Evolutionary conservation across 2,113 vertebrate species (phyloP), one percentile per base, ranked within the genome.

Genomic region (Erpornis zantholeuca): DNA sequence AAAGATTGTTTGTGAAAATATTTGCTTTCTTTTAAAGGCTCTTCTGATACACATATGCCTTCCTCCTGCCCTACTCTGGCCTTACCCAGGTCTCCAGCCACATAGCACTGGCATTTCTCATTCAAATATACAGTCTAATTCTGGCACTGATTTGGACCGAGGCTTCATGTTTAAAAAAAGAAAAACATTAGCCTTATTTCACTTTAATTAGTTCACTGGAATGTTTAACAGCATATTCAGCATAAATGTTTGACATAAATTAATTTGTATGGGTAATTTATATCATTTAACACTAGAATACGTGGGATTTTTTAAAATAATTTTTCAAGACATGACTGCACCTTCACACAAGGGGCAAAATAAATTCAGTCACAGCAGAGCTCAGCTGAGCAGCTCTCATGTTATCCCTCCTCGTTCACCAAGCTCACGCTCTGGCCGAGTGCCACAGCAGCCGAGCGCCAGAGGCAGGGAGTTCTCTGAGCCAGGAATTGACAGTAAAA

Each of bases 401-500:
- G 77, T 75, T 88, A 14, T 80, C 88, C 92, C 80, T 92, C 22
- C 11, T 50, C 6, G 38, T 50, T 94, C 90, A 70, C 81, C 84
- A 44, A 68, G 47, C 81, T 92, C 76, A 56, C 0, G 1, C 79
- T 59, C 92, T 97, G 96, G 96, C 96, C 0, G 1, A 25, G 82
- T 90, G 96, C 96, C 96, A 94, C 57, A 52, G 80, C 79, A 73
- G 50, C 33, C 77, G 29, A 90, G 70, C 7, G 73, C 95, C 86
- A 96, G 92, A 86, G 91, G 92, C 86, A 1, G 91, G 91, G 94
- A 92, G 80, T 90, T 93, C 94, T 95, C 83, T 3, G 35, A 90
- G 92, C 95, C 94, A 94, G 95, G 91, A 95, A 95, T 93, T 94
- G 95, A 96, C 92, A 94, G 88, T 88, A 81, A 95, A 96, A 97